These are phyloP conservation scores for Lysiphlebus fabarum DNA, from an alignment of 1,140 invertebrate species.

Conservation along the genomic window DNA sequence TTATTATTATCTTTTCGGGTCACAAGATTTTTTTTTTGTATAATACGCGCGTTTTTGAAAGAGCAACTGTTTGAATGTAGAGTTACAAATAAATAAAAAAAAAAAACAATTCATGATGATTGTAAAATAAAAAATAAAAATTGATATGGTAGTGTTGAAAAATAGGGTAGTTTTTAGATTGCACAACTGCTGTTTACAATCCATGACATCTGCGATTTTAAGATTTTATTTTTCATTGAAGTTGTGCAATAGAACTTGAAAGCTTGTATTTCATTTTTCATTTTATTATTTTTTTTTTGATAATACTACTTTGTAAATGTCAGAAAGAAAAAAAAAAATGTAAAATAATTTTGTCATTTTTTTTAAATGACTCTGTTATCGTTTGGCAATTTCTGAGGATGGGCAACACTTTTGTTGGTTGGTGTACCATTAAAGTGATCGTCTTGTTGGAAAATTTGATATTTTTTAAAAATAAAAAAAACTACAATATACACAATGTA, in stretches of 20 bases:
- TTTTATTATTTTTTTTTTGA: no score
- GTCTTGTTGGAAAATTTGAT: slow-evolving; percentile 1
- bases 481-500: background rate
- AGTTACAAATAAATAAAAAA: slow-evolving; percentile 16
- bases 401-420: slow-evolving; percentile 12
- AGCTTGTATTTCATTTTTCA: no score
- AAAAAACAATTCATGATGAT: background rate
- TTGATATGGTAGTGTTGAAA: background rate
- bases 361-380: slow-evolving; percentile 24
- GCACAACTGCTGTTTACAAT: slow-evolving; percentile 24
- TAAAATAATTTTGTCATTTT: slow-evolving; percentile 20
- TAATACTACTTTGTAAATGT: slow-evolving; percentile 20
- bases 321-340: background rate
- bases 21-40: no score
- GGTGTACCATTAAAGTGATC: slow-evolving; percentile 25
- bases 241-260: background rate
- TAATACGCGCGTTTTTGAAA: no score
- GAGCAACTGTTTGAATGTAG: slow-evolving; percentile 4
- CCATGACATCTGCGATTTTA: slow-evolving; percentile 22
- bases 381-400: slow-evolving; percentile 20
- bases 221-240: slow-evolving; percentile 16
- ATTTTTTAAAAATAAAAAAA: background rate
- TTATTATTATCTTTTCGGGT: background rate
- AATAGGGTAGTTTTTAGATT: background rate
- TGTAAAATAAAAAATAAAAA: background rate